These are phyloP conservation scores for Accipiter virgatus DNA, from an alignment of 2,113 vertebrate genomes.

Conservation along the genomic window DNA sequence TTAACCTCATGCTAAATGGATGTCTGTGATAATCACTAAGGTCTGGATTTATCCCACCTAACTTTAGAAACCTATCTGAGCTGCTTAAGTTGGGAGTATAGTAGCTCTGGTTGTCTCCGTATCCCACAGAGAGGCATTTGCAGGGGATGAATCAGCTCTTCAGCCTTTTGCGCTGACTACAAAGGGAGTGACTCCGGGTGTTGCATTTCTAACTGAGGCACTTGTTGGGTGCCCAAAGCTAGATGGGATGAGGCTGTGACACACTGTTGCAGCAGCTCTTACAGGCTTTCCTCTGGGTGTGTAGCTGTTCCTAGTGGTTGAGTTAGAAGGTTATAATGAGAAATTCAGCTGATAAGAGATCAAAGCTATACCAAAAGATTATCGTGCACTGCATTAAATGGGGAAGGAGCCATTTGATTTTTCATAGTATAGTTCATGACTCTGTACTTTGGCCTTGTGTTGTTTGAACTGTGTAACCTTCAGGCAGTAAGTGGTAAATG, in stretches of 20 bases:
- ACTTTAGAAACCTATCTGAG: constrained; percentile 59
- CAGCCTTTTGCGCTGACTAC: background rate
- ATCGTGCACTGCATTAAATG: background rate
- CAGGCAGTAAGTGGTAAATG: constrained; percentile 34
- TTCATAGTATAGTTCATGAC: background rate
- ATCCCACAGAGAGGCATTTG: background rate
- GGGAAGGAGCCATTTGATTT: constrained; percentile 1
- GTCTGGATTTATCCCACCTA: constrained; percentile 47
- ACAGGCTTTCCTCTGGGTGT: background rate
- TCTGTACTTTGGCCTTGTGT: constrained; percentile 47
- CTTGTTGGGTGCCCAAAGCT: background rate
- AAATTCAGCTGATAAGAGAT: constrained; percentile 40
- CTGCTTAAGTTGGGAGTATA: background rate
- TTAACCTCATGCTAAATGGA: background rate
- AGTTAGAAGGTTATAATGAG: background rate
- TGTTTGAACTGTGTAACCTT: constrained; percentile 52
- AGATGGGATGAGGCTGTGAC: background rate
- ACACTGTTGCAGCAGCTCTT: background rate
- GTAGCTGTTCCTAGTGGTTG: background rate
- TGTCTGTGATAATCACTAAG: background rate
- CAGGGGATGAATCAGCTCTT: background rate
- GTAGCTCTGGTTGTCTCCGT: background rate
- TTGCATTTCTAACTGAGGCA: background rate
- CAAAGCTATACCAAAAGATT: constrained; percentile 11
- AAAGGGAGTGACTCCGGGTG: background rate